Base-by-base conservation (phyloP, 53 echinoderm and acorn worm genomes). In the Apostichopus leukothele region DNA sequence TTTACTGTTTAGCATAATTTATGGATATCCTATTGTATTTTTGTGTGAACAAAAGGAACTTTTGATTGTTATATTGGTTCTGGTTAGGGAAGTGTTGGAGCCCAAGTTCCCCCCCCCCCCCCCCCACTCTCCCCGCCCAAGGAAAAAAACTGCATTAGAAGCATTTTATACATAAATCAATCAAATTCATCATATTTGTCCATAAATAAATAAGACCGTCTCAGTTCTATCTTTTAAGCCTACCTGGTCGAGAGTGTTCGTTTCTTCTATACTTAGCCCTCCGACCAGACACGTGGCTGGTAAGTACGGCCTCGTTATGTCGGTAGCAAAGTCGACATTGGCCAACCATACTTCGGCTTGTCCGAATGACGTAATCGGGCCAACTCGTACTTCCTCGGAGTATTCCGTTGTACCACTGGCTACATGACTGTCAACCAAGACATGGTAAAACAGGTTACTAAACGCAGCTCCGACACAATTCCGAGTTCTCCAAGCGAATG, bases 291-390 rank as follows among this genome's bases (percentile, higher is more conserved):
- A 26, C 53, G 89, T 88, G 53, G 84, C 89, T 10, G 96, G 96
- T 9, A 92, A 90, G 21, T 88, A 91, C 10, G 96, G 89, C 11
- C 91, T 87, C 1, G 96, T 87, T 75, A 89, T 92, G 66, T 95
- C 96, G 5, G 76, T 51, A 5, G 92, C 75, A 51, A 92, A 89
- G 80, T 94, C 91, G 18, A 93, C 86, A 76, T 92, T 92, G 26
- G 84, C 86, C 74, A 95, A 60, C 93, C 96, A 92, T 53, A 95
- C 19, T 23, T 95, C 88, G 51, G 93, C 89, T 75, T 89, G 90
- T 12, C 92, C 86, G 0, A 79, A 50, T 16, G 90, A 86, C 50
- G 81, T 21, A 9, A 27, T 75, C 22, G 76, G 23, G 76, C 9
- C 39, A 9, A 18, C n/a, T 21, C 39, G 22, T 14, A 27, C 23